phyloP scores from a whole-genome alignment of 1,140 invertebrate genomes.

The Apocrypta bakeri region DNA sequence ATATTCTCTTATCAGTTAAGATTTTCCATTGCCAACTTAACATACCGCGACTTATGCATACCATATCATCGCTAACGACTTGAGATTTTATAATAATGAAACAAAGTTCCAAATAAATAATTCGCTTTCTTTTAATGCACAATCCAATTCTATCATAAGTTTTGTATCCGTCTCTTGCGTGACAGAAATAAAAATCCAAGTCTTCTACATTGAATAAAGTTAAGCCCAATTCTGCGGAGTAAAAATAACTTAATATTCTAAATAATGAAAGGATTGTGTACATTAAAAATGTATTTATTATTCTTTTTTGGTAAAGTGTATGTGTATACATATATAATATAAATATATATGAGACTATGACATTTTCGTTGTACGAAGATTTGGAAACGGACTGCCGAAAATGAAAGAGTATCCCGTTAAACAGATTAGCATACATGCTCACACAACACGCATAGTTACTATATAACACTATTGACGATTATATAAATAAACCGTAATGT shows the following conservation, averaged over 20 bases:
- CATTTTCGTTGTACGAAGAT: constrained; percentile 54
- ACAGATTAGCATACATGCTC: constrained; percentile 63
- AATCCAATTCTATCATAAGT: constrained; percentile 28
- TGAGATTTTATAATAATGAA: too few relatives aligned
- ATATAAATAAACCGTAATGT: constrained; percentile 50
- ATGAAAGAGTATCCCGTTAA: constrained; percentile 2
- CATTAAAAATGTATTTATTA: background rate
- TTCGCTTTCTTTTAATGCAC: constrained; percentile 16
- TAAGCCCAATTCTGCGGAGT: background rate
- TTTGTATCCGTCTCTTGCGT: constrained; percentile 32
- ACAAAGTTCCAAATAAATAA: too few relatives aligned
- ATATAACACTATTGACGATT: constrained; percentile 65
- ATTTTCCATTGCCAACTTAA: too few relatives aligned
- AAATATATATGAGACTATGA: constrained; percentile 29
- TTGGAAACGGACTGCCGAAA: constrained; percentile 26
- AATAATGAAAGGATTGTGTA: background rate
- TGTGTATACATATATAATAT: too few relatives aligned
- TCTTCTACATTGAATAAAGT: constrained; percentile 30
- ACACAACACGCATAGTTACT: constrained; percentile 70
- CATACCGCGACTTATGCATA: too few relatives aligned
- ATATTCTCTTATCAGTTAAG: too few relatives aligned
- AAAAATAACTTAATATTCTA: background rate
- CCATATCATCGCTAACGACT: too few relatives aligned
- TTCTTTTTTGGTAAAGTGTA: constrained; percentile 21
- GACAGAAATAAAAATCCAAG: constrained; percentile 30